Evolutionary conservation across 2,888 invertebrate genomes (phyloP), one percentile per base, ranked within the genome.

Genomic region (Muscina levida): DNA sequence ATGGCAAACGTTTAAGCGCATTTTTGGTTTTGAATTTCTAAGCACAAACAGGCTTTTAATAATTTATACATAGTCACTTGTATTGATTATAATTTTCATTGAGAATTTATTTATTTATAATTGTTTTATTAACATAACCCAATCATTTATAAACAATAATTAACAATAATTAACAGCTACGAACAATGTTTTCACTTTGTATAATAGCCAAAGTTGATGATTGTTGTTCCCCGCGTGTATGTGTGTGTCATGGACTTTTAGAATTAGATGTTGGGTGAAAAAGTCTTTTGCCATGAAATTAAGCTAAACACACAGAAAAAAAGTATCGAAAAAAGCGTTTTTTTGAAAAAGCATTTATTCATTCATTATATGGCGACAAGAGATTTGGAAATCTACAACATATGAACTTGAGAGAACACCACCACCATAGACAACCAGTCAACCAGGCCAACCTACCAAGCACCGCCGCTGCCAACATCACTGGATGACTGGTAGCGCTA

Each of bases 321-420:
- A 66, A 48, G 44, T 5, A 53, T 0, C 31, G 46, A 68, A 72
- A 48, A 79, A 80, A 80, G 77, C 72, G 31, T 73, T 76, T 74
- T n/a, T 3, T 37, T 31, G 56, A 71, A 77, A 79, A 74, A 74
- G 70, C 78, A 51, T 78, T 78, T 39, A 17, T 53, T 51, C 42
- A 26, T 66, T 19, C 44, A 46, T 24, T 10, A 10, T 17, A 8
- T 5, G 17, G 51, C 72, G 72, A 37, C 70, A 77, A 73, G 80
- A 80, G 80, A 80, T 80, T 76, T 77, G 37, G 13, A 77, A 80
- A 76, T 66, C 24, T 57, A 73, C 48, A 53, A 53, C 53, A 53
- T 44, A 62, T 59, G 57, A 80, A 80, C 80, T 80, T 80, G 66
- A 80, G 53, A 53, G 53, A 53, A 53, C 19, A 3, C 31, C 4